These are phyloP conservation scores for Chaetops frenatus DNA, from an alignment of 2,113 vertebrate species.

Conservation along the genomic window DNA sequence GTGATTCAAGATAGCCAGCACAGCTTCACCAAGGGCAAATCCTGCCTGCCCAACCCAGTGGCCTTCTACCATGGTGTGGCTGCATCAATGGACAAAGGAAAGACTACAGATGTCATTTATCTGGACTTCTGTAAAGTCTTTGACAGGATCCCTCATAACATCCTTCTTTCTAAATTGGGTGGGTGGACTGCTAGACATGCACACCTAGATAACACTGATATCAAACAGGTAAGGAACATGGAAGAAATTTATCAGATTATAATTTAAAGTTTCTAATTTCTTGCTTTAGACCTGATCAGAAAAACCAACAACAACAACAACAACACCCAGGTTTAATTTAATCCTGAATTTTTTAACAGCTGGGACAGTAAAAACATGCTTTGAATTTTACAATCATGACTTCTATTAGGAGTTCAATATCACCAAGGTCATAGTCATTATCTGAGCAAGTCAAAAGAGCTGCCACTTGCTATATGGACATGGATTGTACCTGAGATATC, in stretches of 20 bases:
- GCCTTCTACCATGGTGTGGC: not conserved
- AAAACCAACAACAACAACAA: too few relatives aligned
- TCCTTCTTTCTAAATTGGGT: not conserved
- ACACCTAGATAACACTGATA: not conserved
- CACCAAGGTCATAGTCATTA: conserved; percentile 23
- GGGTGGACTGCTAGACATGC: not conserved
- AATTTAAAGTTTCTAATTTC: not conserved
- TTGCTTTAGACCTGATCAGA: not conserved
- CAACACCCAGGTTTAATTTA: not conserved
- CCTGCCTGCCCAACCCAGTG: not conserved
- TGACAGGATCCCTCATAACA: not conserved
- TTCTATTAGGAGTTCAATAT: not conserved
- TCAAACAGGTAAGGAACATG: not conserved
- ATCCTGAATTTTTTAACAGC: not conserved
- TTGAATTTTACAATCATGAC: not conserved
- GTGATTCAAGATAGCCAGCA: not conserved
- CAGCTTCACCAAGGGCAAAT: not conserved
- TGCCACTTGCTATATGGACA: not conserved
- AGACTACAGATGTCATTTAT: not conserved
- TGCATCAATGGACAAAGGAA: not conserved
- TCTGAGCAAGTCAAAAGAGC: conserved; percentile 9
- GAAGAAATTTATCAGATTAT: not conserved
- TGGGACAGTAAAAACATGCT: not conserved
- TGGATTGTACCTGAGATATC: conserved; percentile 37
- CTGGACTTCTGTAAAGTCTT: not conserved